Evolutionary conservation across 2,113 vertebrate genomes (phyloP).

Genomic region (Cercopithecus mona): DNA sequence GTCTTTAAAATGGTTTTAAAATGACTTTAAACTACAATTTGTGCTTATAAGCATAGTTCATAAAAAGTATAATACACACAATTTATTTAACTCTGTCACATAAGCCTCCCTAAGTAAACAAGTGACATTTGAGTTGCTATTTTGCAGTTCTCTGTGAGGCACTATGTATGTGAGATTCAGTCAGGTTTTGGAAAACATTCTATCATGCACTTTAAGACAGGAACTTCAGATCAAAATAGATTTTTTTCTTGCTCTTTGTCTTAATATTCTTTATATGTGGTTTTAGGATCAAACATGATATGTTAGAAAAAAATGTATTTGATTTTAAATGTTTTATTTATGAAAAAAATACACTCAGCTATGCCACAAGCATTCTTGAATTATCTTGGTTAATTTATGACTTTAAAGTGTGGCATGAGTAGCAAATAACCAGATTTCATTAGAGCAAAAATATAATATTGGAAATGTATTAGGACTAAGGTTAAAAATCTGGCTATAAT

Average conservation of each 20-base stretch:
- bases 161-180: neutral
- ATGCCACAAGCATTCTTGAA: neutral
- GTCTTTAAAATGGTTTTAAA: neutral
- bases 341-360: slow-evolving; percentile 8
- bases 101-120: neutral
- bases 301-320: slow-evolving; percentile 39
- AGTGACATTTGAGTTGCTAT: neutral
- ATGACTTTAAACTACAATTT: neutral
- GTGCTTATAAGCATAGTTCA: neutral
- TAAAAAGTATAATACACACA: neutral
- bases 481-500: neutral
- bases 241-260: slow-evolving; percentile 40
- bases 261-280: neutral
- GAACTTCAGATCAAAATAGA: neutral
- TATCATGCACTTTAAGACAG: neutral
- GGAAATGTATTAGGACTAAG: neutral
- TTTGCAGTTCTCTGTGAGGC: neutral
- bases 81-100: neutral
- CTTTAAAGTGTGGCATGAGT: neutral
- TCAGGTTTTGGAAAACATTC: neutral
- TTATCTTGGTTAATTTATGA: neutral
- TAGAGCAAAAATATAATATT: neutral
- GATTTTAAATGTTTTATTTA: slow-evolving; percentile 23
- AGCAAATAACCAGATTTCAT: slow-evolving; percentile 13
- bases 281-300: slow-evolving; percentile 44